These are phyloP conservation scores for Paradoxurus hermaphroditus DNA, from an alignment of 2,113 vertebrate genomes.

Conservation along the genomic window DNA sequence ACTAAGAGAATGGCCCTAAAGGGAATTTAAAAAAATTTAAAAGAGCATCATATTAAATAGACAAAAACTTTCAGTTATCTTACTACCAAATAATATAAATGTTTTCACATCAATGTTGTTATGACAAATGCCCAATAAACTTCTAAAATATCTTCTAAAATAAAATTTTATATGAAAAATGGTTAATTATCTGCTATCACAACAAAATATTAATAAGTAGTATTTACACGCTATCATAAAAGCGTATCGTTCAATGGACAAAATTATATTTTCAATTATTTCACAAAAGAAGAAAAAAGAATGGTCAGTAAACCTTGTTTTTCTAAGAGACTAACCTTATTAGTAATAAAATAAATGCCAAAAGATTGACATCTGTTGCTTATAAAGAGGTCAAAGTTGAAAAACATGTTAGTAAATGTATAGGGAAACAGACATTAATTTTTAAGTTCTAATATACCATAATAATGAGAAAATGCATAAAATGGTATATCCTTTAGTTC, in stretches of 20 bases:
- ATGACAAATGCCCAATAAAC: constrained; percentile 32
- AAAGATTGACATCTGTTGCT: neutral
- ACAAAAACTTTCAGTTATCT: constrained; percentile 68
- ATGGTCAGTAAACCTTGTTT: neutral
- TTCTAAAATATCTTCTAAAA: constrained; percentile 37
- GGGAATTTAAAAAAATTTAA: constrained; percentile 59
- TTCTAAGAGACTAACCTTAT: constrained; percentile 1
- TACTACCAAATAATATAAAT: constrained; percentile 31
- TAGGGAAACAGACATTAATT: neutral
- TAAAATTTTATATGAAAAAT: constrained; percentile 44
- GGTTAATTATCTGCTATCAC: neutral
- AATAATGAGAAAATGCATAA: neutral
- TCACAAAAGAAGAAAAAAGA: constrained; percentile 52
- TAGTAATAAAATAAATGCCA: constrained; percentile 29
- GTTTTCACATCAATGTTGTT: neutral
- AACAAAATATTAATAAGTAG: neutral
- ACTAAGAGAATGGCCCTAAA: constrained; percentile 95
- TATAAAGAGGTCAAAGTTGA: neutral
- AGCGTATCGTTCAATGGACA: constrained; percentile 7
- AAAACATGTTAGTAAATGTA: neutral
- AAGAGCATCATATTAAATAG: constrained; percentile 59
- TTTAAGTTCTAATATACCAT: neutral
- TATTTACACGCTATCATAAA: constrained; percentile 14
- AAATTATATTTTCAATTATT: constrained; percentile 26
- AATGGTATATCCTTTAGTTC: neutral